Evolutionary conservation across 2,888 invertebrate genomes (phyloP).

Genomic region (Petrophora chlorosata): DNA sequence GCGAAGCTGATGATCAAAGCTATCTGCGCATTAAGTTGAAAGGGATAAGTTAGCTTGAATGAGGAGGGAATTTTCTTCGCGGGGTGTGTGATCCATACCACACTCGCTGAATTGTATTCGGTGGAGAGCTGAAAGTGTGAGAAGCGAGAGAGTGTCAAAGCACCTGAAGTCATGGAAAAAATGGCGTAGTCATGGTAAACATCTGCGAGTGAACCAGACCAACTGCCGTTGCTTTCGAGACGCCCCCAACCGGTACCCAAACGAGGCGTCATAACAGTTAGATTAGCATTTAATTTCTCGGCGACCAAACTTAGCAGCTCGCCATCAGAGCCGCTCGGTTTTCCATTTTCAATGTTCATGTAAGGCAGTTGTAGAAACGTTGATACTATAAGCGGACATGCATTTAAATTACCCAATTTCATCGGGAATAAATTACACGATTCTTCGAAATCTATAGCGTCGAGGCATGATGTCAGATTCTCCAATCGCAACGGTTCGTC

Average conservation of each 20-base stretch:
- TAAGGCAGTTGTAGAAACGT: conserved; percentile 63
- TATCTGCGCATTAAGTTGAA: conserved; percentile 48
- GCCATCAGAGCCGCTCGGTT: conserved; percentile 62
- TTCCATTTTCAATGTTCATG: conserved; percentile 54
- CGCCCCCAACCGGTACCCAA: conserved; percentile 64
- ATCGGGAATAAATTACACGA: conserved; percentile 48
- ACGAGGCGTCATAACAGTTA: conserved; percentile 56
- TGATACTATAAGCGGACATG: conserved; percentile 60
- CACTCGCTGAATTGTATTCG: conserved; percentile 44
- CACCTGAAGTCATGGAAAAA: conserved; percentile 69
- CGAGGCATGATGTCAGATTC: conserved; percentile 31
- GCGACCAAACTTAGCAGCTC: conserved; percentile 58
- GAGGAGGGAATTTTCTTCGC: conserved; percentile 54
- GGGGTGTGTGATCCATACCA: conserved; percentile 65
- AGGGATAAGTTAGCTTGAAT: conserved; percentile 64
- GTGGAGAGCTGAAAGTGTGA: conserved; percentile 60
- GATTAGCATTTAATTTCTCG: conserved; percentile 56
- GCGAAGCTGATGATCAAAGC: conserved; percentile 52
- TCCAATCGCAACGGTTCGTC: conserved; percentile 48
- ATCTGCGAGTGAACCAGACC: conserved; percentile 70
- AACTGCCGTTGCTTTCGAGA: conserved; percentile 53
- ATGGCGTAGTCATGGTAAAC: conserved; percentile 62
- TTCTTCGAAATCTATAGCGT: conserved; percentile 25
- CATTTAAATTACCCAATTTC: conserved; percentile 58
- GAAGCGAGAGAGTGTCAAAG: conserved; percentile 57